phyloP scores from a whole-genome alignment of 2,888 invertebrate genomes.

The Aspidapion aeneum region DNA sequence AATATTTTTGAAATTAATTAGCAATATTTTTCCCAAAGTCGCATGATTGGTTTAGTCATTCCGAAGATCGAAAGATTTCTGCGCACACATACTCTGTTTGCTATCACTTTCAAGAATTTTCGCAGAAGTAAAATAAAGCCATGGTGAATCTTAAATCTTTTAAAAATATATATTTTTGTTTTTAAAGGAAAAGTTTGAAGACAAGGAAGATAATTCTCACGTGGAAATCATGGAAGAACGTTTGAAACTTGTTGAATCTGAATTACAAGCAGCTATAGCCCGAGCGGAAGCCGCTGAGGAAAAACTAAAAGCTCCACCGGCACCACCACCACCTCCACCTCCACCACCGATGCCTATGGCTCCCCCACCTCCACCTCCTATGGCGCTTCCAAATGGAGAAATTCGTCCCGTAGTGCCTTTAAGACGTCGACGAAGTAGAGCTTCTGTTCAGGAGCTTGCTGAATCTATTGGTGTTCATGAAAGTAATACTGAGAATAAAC shows the following conservation, averaged over 20 bases:
- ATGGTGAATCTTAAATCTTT: too few relatives aligned
- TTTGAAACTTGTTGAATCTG: constrained; percentile 64
- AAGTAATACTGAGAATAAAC: constrained; percentile 23
- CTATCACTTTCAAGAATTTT: too few relatives aligned
- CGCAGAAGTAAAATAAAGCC: too few relatives aligned
- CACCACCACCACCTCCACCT: constrained; percentile 44
- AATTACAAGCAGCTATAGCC: constrained; percentile 58
- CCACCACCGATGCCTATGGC: constrained; percentile 29
- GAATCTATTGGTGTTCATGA: constrained; percentile 32
- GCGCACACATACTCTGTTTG: too few relatives aligned
- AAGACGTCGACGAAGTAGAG: constrained; percentile 48
- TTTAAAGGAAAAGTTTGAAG: constrained; percentile 59
- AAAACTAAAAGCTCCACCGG: constrained; percentile 50
- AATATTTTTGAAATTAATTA: not conserved
- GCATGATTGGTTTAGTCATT: too few relatives aligned
- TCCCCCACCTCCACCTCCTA: constrained; percentile 23
- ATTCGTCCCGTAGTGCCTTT: constrained; percentile 50
- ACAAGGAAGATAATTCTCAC: constrained; percentile 63
- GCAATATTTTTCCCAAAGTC: too few relatives aligned
- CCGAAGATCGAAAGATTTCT: too few relatives aligned
- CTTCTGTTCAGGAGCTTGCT: constrained; percentile 36
- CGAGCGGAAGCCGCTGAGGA: constrained; percentile 57
- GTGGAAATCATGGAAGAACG: constrained; percentile 68
- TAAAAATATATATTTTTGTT: too few relatives aligned
- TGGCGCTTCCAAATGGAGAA: constrained; percentile 41